Base-by-base conservation (phyloP, 2,113 vertebrate species). In the Sander lucioperca region DNA sequence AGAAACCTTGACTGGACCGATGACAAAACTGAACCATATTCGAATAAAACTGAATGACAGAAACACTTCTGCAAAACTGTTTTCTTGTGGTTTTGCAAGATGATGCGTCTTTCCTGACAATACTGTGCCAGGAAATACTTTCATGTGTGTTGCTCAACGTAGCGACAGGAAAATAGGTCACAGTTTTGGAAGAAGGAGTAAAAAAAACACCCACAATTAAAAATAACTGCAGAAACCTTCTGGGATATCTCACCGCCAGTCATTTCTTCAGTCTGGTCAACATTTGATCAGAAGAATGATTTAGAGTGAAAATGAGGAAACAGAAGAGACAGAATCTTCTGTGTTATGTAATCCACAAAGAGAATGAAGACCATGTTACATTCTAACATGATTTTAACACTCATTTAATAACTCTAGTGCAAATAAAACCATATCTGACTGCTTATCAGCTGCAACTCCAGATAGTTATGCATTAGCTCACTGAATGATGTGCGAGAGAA, bases 361-460 rank as follows among this genome's bases (percentile, higher is more conserved):
- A 74, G 43, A 91, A 91, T 84, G 77, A 90, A 89, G 81, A 86
- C 77, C 71, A 81, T 89, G 86, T 86, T 45, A 74, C 51, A 66
- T 74, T 85, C 39, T 85, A 81, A 91, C 76, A 66, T 80, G 85
- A 92, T 92, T 91, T 92, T 74, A 82, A 90, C 82, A 53, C 73
- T 69, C 18, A 64, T 61, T 86, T 67, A 85, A 84, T 83, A 88
- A 86, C 63, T 86, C 6, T 25, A 88, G 81, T 81, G 74, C 45
- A 43, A 83, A 85, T 82, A 83, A 54, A 81, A 85, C 45, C 65
- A 59, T 84, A 88, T 89, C 86, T 86, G 72, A 54, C 39, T 45
- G 75, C 87, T 91, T 80, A 94, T 95, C 94, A 89, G 92, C 89
- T 83, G 30, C 43, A 80, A 87, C 53, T 82, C 74, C 64, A 63